These are phyloP conservation scores for Pseudomugil gertrudae DNA, from an alignment of 2,797 vertebrate species.

Conservation along the genomic window DNA sequence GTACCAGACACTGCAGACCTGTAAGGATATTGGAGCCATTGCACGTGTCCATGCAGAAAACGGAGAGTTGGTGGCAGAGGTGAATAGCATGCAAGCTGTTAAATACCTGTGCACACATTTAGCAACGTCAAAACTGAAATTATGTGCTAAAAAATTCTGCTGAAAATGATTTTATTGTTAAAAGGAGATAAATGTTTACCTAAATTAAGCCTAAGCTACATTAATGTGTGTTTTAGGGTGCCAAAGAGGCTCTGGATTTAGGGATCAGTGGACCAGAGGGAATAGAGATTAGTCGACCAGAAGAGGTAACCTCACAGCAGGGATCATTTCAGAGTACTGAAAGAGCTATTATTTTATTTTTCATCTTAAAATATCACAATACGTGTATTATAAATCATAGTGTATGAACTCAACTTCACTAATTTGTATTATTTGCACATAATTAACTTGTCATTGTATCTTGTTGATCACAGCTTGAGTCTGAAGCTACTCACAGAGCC, in stretches of 20 bases:
- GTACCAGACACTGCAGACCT: constrained; percentile 76
- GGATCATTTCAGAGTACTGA: not conserved
- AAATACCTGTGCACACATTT: not conserved
- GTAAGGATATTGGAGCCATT: constrained; percentile 79
- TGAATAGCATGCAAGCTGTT: constrained; percentile 22
- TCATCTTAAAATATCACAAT: not conserved
- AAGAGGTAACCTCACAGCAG: constrained; percentile 63
- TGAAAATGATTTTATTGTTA: not conserved
- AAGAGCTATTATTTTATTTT: not conserved
- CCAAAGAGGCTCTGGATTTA: constrained; percentile 75
- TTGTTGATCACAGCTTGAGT: constrained; percentile 84
- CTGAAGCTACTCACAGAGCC: constrained; percentile 92
- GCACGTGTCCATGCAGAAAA: constrained; percentile 79
- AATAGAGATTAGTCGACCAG: constrained; percentile 79
- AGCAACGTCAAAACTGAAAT: not conserved
- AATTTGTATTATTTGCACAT: not conserved
- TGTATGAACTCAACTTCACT: not conserved
- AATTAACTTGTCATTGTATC: constrained; percentile 16
- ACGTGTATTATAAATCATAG: not conserved
- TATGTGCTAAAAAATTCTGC: not conserved
- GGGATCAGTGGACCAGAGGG: constrained; percentile 80
- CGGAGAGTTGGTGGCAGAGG: constrained; percentile 79
- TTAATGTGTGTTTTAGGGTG: constrained; percentile 55
- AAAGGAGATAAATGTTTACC: not conserved
- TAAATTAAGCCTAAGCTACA: not conserved